Evolutionary conservation across 2,113 vertebrate species (phyloP), one percentile per base, ranked within the genome.

Genomic region (Phodopus roborovskii): DNA sequence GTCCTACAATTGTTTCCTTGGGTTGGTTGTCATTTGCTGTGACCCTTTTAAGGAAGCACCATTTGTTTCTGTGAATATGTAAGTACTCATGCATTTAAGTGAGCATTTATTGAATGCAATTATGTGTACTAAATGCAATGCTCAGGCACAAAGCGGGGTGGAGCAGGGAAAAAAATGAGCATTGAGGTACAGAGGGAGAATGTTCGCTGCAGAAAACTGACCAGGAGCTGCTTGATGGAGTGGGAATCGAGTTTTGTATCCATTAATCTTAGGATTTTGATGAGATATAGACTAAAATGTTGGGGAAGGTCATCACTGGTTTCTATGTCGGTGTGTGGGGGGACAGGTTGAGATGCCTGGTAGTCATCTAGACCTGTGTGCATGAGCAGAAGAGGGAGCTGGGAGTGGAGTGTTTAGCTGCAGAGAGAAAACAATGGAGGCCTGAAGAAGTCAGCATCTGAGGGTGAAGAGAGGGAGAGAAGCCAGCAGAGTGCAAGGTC

Each of bases 21-120:
- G n/a, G 22, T 85, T 85, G 58, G 36, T 56, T 70, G 28, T 20
- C 33, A 48, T 58, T 92, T 90, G 16, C 26, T 74, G 12, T 53
- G 70, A 95, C 90, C 30, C 24, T 90, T 88, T 87, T 74, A 62
- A 96, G 73, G 39, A 95, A 74, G 53, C 30, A 30, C 48, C 30
- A 5, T 19, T 79, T 92, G 50, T 68, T 88, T 78, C 30, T 36
- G 4, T 95, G 60, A 92, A 53, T 85, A 56, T 45, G 48, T 84
- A 81, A 83, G 42, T 70, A 42, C 62, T 2, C 84, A 56, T 20
- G 28, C 11, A 58, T 90, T 42, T 56, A 28, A 56, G 81, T 64
- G 79, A 70, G 82, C 78, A 74, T 90, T 92, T 75, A n/a, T n/a
- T 45, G 82, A 75, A n/a, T 19, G 4, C 53, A 82, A 13, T 33